phyloP scores from a whole-genome alignment of 2,113 vertebrate genomes.

The Trogon melanurus region DNA sequence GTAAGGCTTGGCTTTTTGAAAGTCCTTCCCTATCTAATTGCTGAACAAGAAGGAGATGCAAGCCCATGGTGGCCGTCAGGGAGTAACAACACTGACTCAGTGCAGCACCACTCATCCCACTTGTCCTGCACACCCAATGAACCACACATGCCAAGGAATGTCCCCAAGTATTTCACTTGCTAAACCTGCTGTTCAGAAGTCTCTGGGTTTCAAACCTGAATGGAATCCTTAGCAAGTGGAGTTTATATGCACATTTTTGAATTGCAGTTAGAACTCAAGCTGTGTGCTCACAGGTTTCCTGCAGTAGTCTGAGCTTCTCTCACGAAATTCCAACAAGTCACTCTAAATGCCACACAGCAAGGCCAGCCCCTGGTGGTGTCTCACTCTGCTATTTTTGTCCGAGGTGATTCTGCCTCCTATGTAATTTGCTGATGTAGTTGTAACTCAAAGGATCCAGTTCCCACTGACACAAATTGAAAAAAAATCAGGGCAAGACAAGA shows the following conservation, averaged over 20 bases:
- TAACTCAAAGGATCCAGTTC: background rate
- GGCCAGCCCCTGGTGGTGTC: background rate
- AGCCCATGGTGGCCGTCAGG: accelerated
- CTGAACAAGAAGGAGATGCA: background rate
- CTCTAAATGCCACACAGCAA: background rate
- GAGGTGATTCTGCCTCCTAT: background rate
- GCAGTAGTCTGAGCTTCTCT: background rate
- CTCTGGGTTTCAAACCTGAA: background rate
- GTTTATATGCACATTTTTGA: background rate
- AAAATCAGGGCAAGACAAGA: conserved; percentile 46
- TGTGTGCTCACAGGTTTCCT: background rate
- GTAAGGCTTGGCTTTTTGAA: background rate
- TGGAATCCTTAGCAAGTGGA: background rate
- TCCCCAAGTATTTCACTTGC: background rate
- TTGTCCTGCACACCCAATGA: background rate
- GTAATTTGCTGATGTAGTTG: background rate
- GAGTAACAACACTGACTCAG: background rate
- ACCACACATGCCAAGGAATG: background rate
- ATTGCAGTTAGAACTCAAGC: accelerated
- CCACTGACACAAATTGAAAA: conserved; percentile 24
- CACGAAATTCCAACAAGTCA: background rate
- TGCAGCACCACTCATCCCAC: background rate
- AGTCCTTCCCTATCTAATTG: background rate
- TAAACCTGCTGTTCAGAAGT: background rate
- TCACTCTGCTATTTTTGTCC: background rate